These are phyloP conservation scores for Ianthella basta DNA, from an alignment of 37 sponge, comb jelly and placozoan genomes.

Conservation along the genomic window DNA sequence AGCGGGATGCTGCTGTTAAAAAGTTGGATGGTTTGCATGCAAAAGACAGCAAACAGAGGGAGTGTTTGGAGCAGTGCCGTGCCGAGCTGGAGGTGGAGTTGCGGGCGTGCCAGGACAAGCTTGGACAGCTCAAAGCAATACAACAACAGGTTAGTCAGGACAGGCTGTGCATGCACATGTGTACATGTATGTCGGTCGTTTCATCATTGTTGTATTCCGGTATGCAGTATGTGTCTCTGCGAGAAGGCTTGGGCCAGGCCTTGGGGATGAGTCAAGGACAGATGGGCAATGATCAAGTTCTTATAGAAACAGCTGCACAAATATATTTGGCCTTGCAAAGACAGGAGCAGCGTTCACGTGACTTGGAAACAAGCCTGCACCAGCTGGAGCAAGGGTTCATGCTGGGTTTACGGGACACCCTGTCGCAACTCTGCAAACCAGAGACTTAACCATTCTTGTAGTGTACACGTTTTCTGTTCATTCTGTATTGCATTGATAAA, in stretches of 20 bases:
- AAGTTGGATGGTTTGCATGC: no score
- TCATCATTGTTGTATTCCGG: no score
- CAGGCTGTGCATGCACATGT: no score
- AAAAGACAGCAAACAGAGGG: no score
- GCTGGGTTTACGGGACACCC: conserved; percentile 50
- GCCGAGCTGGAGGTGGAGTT: neutral
- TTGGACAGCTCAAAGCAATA: no score
- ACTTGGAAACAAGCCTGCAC: conserved; percentile 58
- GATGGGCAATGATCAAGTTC: conserved; percentile 38
- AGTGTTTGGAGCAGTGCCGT: no score
- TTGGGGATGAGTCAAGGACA: neutral
- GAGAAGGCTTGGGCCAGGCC: neutral
- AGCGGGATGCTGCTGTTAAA: no score
- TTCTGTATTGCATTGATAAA: no score
- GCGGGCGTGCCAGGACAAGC: neutral
- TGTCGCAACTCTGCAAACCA: conserved; percentile 34
- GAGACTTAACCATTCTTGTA: no score
- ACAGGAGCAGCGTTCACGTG: conserved; percentile 26
- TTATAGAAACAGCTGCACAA: conserved; percentile 36
- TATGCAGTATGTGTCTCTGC: neutral
- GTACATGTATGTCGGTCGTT: no score
- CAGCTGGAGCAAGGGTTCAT: conserved; percentile 73
- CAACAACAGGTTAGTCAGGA: no score
- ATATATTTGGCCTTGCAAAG: conserved; percentile 29
- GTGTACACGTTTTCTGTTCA: no score